These are phyloP conservation scores for Pediacus dermestoides DNA, from an alignment of 2,888 invertebrate species.

Conservation along the genomic window DNA sequence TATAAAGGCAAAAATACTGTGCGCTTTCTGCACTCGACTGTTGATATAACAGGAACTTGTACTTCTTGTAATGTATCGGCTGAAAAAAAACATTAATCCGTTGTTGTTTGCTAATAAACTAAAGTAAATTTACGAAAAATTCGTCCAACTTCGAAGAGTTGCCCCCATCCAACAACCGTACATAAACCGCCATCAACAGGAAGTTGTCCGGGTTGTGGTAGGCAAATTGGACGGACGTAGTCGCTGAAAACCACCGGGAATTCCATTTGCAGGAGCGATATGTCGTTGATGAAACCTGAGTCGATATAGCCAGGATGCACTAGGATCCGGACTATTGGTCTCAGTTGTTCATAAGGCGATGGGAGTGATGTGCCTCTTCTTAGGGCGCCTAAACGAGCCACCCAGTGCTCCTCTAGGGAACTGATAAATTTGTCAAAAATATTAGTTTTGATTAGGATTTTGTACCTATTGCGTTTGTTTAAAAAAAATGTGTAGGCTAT, in stretches of 20 bases:
- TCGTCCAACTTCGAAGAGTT: constrained; percentile 72
- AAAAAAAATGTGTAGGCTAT: too few relatives aligned
- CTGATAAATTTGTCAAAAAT: too few relatives aligned
- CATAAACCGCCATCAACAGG: constrained; percentile 66
- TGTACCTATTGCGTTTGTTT: too few relatives aligned
- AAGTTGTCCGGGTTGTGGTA: constrained; percentile 59
- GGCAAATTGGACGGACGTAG: constrained; percentile 62
- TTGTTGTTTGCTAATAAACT: neutral
- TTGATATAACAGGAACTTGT: constrained; percentile 74
- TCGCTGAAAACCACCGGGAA: constrained; percentile 60
- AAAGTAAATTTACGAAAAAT: constrained; percentile 71
- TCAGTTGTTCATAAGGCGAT: constrained; percentile 71
- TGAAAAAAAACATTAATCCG: constrained; percentile 40
- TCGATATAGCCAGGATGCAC: constrained; percentile 74
- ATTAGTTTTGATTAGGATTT: too few relatives aligned
- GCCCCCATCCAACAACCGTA: constrained; percentile 80
- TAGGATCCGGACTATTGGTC: constrained; percentile 62
- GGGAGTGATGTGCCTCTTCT: constrained; percentile 69
- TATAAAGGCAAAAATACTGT: constrained; percentile 73
- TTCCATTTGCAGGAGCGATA: constrained; percentile 64
- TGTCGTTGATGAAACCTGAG: constrained; percentile 74
- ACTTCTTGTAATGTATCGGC: constrained; percentile 82
- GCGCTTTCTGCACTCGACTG: constrained; percentile 69
- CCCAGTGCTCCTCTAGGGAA: constrained; percentile 73
- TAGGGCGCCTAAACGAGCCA: constrained; percentile 72